Base-by-base conservation (phyloP, 1,140 invertebrate genomes). In the Drosophila parabipectinata region DNA sequence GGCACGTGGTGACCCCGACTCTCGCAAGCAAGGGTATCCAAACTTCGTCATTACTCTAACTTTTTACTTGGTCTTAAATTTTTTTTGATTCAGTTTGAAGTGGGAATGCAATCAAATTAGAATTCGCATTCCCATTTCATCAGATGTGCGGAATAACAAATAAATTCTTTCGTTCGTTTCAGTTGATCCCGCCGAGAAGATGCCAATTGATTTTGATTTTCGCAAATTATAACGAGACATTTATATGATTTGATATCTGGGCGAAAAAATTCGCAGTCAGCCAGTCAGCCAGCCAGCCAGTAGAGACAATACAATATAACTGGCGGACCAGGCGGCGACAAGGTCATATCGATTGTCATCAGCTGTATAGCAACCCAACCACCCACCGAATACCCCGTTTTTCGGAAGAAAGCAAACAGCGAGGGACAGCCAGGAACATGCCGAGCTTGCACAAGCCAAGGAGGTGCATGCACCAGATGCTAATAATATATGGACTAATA, bases 191-290 rank as follows among this genome's bases (percentile, higher is more conserved):
- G 71, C 44, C 51, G 54, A 68, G 55, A 53, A 88, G 80, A 82
- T 76, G 80, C 75, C 75, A 87, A 87, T 87, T 87, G 82, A 81
- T 82, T 87, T 77, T 87, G 82, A 87, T 87, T 87, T 87, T 69
- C n/a, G 72, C 56, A 69, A 76, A 76, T 76, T 76, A 55, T 76
- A 76, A 76, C 62, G 64, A 76, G 72, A 76, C 56, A 68, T 74
- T 75, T 74, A 72, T 75, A 57, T 75, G 72, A 75, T 75, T 75
- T 76, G 50, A 73, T 73, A 73, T 59, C 55, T 39, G 24, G 47
- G 28, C 73, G 66, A 76, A 45, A 15, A 39, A 77, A 74, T 54
- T 75, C 32, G 60, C 21, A 21, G 21, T 21, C 21, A 21, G 21
- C 21, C 21, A 21, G 21, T 3, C 21, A 21, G 21, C 21, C 21